Percentiles rank a stretch among this genome's conserved stretches.
These are phyloP conservation scores for Hypocryptadius cinnamomeus DNA, from an alignment of 2,113 vertebrate species.

Conservation along the genomic window DNA sequence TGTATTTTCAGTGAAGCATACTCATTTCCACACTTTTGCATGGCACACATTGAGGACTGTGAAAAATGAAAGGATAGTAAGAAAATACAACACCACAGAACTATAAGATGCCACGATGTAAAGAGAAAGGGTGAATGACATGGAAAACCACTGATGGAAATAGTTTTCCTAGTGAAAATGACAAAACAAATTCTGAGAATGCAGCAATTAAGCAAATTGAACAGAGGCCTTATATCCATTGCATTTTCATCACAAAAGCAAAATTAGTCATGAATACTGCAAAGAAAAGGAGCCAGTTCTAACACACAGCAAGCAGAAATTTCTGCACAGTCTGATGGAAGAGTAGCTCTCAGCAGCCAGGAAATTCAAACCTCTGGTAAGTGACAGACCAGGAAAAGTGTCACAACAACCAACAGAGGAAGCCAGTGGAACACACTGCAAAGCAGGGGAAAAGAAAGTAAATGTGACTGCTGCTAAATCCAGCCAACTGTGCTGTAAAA, in stretches of 20 bases:
- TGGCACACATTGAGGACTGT: neutral
- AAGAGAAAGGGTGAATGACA: neutral
- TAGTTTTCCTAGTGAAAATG: neutral
- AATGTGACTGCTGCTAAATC: neutral
- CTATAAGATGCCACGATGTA: neutral
- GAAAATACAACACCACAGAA: neutral
- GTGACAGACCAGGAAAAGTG: neutral
- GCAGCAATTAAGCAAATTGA: neutral
- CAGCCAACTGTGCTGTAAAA: conserved; percentile 8
- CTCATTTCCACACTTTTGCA: neutral
- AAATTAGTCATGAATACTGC: neutral
- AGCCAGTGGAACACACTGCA: neutral
- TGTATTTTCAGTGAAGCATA: neutral
- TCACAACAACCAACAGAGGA: neutral
- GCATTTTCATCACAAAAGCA: neutral
- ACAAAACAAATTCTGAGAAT: neutral
- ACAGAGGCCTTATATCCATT: neutral
- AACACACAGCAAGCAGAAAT: neutral
- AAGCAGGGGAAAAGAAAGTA: conserved; percentile 13
- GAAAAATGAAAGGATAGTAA: neutral
- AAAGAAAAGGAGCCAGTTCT: neutral
- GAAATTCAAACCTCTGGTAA: neutral
- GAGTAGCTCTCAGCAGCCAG: neutral
- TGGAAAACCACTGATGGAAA: neutral
- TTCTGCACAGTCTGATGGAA: neutral